A percentile compares a stretch with the other conserved stretches of the same genome.
phyloP scores from a whole-genome alignment of 2,888 invertebrate genomes.

The Syrphus vitripennis region DNA sequence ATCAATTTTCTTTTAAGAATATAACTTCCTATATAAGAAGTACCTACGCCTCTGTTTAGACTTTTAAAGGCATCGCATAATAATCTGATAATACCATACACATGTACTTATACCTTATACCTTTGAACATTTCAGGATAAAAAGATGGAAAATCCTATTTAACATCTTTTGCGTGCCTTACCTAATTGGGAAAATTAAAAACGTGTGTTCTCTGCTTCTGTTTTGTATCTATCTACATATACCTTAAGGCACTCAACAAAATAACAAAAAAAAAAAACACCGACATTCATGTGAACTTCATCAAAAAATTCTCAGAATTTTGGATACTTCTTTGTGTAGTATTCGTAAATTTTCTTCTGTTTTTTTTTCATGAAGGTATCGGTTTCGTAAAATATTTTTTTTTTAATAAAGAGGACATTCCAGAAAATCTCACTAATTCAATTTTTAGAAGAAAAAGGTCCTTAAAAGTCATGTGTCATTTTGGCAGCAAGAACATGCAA shows the following conservation, averaged over 20 bases:
- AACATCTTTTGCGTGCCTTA: neutral
- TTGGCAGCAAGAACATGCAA: neutral
- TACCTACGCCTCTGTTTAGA: neutral
- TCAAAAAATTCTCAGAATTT: neutral
- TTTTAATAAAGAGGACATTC: no score
- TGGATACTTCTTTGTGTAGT: neutral
- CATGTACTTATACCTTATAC: no score
- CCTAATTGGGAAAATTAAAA: conserved; percentile 17
- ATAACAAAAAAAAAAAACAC: no score
- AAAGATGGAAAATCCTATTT: neutral
- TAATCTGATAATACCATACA: neutral
- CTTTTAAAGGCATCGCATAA: neutral
- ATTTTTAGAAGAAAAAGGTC: neutral
- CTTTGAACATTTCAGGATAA: neutral
- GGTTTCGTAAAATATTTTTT: neutral
- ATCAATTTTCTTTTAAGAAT: neutral
- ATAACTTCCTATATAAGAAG: no score
- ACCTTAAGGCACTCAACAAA: neutral
- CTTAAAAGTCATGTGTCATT: neutral
- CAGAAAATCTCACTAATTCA: no score
- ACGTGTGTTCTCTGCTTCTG: neutral
- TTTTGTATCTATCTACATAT: neutral
- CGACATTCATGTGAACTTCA: neutral
- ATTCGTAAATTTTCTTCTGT: neutral
- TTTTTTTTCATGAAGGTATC: neutral